phyloP scores from a whole-genome alignment of 2,888 invertebrate species.

The Caenorhabditis macrosperma region DNA sequence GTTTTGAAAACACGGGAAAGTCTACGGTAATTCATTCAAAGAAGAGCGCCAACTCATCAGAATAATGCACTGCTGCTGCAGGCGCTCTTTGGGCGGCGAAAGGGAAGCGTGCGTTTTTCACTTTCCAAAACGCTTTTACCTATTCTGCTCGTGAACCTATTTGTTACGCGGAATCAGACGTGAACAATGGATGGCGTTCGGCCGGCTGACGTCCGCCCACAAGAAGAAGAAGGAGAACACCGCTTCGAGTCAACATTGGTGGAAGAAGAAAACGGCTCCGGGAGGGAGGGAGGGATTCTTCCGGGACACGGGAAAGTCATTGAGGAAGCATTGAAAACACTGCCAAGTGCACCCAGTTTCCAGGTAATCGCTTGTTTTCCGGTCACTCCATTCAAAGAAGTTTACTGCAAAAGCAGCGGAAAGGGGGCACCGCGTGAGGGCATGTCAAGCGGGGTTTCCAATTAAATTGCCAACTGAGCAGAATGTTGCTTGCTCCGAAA shows the following conservation, averaged over 20 bases:
- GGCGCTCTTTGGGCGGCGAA: too few relatives aligned
- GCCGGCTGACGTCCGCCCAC: too few relatives aligned
- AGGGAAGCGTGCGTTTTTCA: neutral
- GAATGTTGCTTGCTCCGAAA: neutral
- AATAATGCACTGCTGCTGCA: neutral
- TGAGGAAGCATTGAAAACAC: too few relatives aligned
- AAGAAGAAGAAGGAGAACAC: too few relatives aligned
- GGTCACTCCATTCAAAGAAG: conserved; percentile 19
- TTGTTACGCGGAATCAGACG: neutral
- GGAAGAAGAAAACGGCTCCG: too few relatives aligned
- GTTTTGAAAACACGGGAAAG: neutral
- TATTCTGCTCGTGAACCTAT: too few relatives aligned
- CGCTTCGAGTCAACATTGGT: too few relatives aligned
- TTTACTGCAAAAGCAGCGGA: neutral
- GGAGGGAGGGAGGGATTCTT: too few relatives aligned
- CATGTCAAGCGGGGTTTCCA: conserved; percentile 44
- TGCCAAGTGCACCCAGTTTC: neutral
- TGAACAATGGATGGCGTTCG: neutral
- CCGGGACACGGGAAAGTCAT: too few relatives aligned
- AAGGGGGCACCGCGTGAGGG: conserved; percentile 1
- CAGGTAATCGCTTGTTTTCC: conserved; percentile 33
- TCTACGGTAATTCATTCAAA: neutral
- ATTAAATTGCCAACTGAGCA: conserved; percentile 42
- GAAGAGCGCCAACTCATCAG: neutral
- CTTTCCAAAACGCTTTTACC: neutral